Conservation (phyloP, 1,140 invertebrate species). For the Drosophila ananassae region DNA sequence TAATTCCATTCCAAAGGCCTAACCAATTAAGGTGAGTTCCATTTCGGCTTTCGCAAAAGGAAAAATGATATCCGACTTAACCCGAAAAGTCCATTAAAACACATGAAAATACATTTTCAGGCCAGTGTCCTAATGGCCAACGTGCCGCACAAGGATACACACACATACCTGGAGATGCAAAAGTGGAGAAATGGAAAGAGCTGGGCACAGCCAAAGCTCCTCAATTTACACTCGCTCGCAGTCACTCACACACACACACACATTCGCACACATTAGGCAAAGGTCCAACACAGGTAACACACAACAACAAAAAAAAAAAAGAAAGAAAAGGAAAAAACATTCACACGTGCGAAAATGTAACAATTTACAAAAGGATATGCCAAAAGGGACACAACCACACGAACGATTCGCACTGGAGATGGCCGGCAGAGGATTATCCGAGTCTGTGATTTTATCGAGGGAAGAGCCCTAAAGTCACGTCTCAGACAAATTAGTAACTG, state of each 20-base stretch:
- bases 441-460: conserved; percentile 51
- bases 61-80: conserved; percentile 52
- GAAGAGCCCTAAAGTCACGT: conserved; percentile 44
- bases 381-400: conserved; percentile 35
- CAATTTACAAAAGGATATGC: conserved; percentile 74
- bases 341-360: conserved; percentile 73
- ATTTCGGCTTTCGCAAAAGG: conserved; percentile 44
- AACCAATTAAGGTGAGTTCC: conserved; percentile 54
- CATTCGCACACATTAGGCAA: conserved; percentile 27
- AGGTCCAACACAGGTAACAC: conserved; percentile 13
- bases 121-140: conserved; percentile 61
- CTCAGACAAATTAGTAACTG: conserved; percentile 47
- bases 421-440: conserved; percentile 14
- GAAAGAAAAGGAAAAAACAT: conserved; percentile 30
- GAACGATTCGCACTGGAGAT: conserved; percentile 37
- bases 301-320: background rate
- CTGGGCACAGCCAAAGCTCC: conserved; percentile 56
- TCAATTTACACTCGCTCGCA: conserved; percentile 61
- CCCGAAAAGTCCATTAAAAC: conserved; percentile 77
- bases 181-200: conserved; percentile 57
- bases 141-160: conserved; percentile 24
- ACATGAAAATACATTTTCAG: conserved; percentile 68
- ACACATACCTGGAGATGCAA: conserved; percentile 34
- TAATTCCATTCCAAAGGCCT: conserved; percentile 33
- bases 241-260: conserved; percentile 14